Percentiles rank a stretch among this genome's conserved stretches.
phyloP scores from a whole-genome alignment of 1,140 invertebrate genomes.

The Drosophila oshimai region DNA sequence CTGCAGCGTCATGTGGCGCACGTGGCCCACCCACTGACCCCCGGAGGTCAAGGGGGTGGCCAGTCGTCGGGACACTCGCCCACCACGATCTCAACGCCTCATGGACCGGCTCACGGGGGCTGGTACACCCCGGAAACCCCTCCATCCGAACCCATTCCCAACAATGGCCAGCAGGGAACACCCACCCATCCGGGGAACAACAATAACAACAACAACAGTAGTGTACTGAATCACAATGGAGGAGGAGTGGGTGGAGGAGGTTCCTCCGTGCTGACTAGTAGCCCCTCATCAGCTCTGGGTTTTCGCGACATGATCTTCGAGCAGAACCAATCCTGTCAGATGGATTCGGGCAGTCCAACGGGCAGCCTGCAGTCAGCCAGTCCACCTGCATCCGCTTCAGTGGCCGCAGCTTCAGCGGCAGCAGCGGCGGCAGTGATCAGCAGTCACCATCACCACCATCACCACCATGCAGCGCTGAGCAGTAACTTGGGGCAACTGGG shows the following conservation, averaged over 20 bases:
- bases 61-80: conserved; percentile 76
- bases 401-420: conserved; percentile 58
- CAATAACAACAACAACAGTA: conserved; percentile 47
- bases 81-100: conserved; percentile 77
- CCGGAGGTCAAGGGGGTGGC: conserved; percentile 55
- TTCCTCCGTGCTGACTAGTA: conserved; percentile 53
- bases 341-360: conserved; percentile 81
- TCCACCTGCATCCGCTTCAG: conserved; percentile 62
- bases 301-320: conserved; percentile 83
- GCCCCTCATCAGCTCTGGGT: conserved; percentile 66
- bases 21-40: conserved; percentile 70
- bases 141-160: conserved; percentile 70
- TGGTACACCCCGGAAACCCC: conserved; percentile 82
- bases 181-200: conserved; percentile 60
- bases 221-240: conserved; percentile 33
- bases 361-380: conserved; percentile 77
- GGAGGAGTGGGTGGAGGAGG: conserved; percentile 8
- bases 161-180: conserved; percentile 51
- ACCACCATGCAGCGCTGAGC: conserved; percentile 76
- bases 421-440: conserved; percentile 73
- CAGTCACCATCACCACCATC: conserved; percentile 76
- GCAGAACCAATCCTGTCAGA: conserved; percentile 79
- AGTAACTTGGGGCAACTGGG: conserved; percentile 77
- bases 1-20: conserved; percentile 65
- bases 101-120: conserved; percentile 77